These are phyloP conservation scores for Synodontis membranacea DNA, from an alignment of 2,113 vertebrate genomes.

Conservation along the genomic window DNA sequence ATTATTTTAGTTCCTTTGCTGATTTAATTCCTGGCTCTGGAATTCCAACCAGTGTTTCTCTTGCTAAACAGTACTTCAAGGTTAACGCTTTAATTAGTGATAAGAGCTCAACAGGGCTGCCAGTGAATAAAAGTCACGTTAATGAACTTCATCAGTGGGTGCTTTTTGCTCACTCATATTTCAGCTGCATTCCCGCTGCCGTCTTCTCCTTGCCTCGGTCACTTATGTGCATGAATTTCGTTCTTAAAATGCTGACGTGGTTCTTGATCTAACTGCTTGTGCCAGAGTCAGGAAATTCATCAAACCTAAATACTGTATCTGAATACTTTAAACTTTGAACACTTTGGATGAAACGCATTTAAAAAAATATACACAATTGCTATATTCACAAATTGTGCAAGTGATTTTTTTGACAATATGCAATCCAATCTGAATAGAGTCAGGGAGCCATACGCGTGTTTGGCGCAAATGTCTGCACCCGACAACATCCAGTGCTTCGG, in stretches of 20 bases:
- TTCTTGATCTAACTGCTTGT: not conserved
- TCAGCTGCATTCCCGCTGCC: not conserved
- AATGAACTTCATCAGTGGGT: not conserved
- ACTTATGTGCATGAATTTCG: not conserved
- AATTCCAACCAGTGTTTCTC: not conserved
- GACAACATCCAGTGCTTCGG: not conserved
- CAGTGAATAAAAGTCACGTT: not conserved
- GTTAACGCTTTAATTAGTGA: constrained; percentile 1
- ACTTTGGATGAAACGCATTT: not conserved
- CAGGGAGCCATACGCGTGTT: not conserved
- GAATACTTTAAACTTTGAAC: not conserved
- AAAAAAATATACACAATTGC: not conserved
- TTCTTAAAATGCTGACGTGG: not conserved
- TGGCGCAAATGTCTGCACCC: not conserved
- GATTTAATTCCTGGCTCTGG: not conserved
- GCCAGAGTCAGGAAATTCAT: not conserved
- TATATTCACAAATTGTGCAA: not conserved
- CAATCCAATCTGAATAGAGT: not conserved
- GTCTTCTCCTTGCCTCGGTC: not conserved
- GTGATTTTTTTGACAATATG: not conserved
- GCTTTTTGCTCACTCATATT: not conserved
- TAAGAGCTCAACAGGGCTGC: not conserved
- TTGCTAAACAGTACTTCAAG: not conserved
- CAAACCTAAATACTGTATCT: not conserved
- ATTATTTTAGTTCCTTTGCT: not conserved